Evolutionary conservation across 2,888 invertebrate genomes (phyloP).

Genomic region (Drosophila prolongata): DNA sequence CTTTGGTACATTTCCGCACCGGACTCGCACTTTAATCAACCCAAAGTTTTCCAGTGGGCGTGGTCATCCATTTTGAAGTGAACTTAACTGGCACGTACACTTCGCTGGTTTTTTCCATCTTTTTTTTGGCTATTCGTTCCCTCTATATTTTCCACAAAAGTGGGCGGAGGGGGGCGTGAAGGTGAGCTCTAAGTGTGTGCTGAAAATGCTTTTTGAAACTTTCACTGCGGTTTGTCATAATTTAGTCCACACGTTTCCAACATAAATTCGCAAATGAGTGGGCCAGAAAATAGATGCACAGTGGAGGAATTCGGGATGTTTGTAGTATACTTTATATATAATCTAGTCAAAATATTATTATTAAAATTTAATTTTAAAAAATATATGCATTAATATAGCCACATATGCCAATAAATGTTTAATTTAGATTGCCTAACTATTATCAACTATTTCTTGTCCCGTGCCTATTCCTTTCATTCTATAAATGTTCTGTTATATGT

Average conservation of each 20-base stretch:
- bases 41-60: slow-evolving; percentile 19
- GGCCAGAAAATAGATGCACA: slow-evolving; percentile 20
- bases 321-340: no score
- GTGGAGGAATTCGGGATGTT: not conserved
- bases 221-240: slow-evolving; percentile 68
- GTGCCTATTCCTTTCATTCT: no score
- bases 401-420: no score
- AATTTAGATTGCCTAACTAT: no score
- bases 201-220: slow-evolving; percentile 65
- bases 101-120: slow-evolving; percentile 6
- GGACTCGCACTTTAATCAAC: slow-evolving; percentile 36
- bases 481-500: no score
- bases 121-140: not conserved
- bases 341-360: no score
- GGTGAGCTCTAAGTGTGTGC: slow-evolving; percentile 62
- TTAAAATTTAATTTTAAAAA: no score
- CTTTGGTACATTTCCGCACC: slow-evolving; percentile 7
- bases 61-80: slow-evolving; percentile 39
- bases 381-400: no score
- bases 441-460: no score
- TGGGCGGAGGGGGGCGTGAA: slow-evolving; percentile 3
- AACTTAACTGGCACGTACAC: slow-evolving; percentile 32
- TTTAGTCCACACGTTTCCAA: slow-evolving; percentile 69
- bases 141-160: not conserved
- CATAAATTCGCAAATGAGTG: slow-evolving; percentile 60